A percentile compares a stretch with the other conserved stretches of the same genome.
phyloP scores from a whole-genome alignment of 2,113 vertebrate genomes.

The Periophthalmodon schlosseri region DNA sequence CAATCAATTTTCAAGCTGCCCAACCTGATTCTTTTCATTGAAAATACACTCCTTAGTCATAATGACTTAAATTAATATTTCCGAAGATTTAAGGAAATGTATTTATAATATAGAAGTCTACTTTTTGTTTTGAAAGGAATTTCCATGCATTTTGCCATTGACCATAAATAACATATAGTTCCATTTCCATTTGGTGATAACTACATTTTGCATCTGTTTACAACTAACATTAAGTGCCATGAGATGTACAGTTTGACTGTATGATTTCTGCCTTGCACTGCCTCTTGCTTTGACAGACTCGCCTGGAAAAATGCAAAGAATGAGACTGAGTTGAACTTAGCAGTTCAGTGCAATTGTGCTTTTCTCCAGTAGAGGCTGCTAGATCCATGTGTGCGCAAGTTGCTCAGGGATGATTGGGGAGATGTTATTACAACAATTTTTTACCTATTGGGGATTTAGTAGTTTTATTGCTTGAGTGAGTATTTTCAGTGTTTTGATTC shows the following conservation, averaged over 20 bases:
- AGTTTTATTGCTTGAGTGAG: slow-evolving; percentile 49
- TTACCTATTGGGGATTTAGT: slow-evolving; percentile 26
- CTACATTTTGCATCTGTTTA: slow-evolving; percentile 45
- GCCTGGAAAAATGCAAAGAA: slow-evolving; percentile 15
- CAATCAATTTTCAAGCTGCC: slow-evolving; percentile 4
- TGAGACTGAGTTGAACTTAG: slow-evolving; percentile 25
- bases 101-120: background rate
- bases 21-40: slow-evolving; percentile 35
- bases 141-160: background rate
- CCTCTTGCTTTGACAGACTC: background rate
- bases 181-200: background rate
- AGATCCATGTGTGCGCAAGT: slow-evolving; percentile 69
- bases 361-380: slow-evolving; percentile 54
- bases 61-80: slow-evolving; percentile 14
- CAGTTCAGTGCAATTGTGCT: slow-evolving; percentile 47
- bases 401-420: slow-evolving; percentile 85
- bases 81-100: background rate
- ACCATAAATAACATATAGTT: background rate
- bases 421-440: slow-evolving; percentile 76
- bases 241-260: slow-evolving; percentile 45
- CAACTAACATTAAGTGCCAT: slow-evolving; percentile 61
- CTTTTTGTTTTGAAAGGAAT: background rate
- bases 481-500: slow-evolving; percentile 79
- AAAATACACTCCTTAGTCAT: slow-evolving; percentile 22
- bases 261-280: slow-evolving; percentile 1